These are phyloP conservation scores for Bryconaethiops microstoma DNA, from an alignment of 2,797 vertebrate species.

Conservation along the genomic window DNA sequence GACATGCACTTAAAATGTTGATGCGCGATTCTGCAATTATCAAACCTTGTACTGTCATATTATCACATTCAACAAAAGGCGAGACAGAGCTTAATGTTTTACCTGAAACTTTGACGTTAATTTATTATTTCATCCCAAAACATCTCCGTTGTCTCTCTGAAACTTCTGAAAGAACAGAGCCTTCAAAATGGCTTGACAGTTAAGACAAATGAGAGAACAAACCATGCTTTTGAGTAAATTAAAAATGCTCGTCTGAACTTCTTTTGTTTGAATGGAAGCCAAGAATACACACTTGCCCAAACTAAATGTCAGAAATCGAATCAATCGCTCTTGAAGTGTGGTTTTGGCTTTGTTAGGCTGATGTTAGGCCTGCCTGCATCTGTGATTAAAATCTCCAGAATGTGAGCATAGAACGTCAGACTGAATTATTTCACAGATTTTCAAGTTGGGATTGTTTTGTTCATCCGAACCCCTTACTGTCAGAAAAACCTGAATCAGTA, in stretches of 20 bases:
- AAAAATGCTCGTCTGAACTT: slow-evolving; percentile 23
- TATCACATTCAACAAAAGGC: not conserved
- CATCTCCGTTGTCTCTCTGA: not conserved
- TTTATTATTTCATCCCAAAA: not conserved
- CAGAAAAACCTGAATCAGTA: not conserved
- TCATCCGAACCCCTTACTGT: not conserved
- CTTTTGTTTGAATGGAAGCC: slow-evolving; percentile 22
- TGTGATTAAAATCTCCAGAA: not conserved
- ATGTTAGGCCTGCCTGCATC: not conserved
- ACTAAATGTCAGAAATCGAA: slow-evolving; percentile 16
- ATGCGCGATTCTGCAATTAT: not conserved
- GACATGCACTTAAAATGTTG: not conserved
- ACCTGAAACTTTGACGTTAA: not conserved
- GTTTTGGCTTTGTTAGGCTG: slow-evolving; percentile 11
- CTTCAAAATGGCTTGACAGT: slow-evolving; percentile 10
- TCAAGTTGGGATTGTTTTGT: not conserved
- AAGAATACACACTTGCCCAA: not conserved
- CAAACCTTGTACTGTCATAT: not conserved
- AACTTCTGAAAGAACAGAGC: not conserved
- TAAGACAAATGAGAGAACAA: slow-evolving; percentile 27
- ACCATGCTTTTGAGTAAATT: slow-evolving; percentile 32
- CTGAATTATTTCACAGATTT: not conserved
- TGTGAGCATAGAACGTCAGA: not conserved
- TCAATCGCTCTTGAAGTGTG: not conserved
- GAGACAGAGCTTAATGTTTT: not conserved